phyloP scores from a whole-genome alignment of 2,797 vertebrate genomes.

The Peromyscus aztecus region DNA sequence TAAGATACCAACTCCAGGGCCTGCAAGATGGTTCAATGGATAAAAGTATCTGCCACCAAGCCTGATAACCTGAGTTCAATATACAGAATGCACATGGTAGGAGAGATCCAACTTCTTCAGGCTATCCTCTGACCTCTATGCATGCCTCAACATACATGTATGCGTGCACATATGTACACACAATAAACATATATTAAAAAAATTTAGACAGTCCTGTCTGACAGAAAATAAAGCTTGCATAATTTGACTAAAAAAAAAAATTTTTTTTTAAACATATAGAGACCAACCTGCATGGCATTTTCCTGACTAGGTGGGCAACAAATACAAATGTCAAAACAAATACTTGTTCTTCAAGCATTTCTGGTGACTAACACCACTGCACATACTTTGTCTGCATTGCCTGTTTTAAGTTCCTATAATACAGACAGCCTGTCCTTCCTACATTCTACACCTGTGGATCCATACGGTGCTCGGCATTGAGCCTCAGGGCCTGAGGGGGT shows the following conservation, averaged over 20 bases:
- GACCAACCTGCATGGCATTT: not conserved
- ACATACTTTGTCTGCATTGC: not conserved
- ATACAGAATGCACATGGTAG: not conserved
- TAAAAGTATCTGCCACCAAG: not conserved
- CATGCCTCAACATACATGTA: not conserved
- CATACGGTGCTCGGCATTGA: not conserved
- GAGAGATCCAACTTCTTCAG: not conserved
- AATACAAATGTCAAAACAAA: conserved; percentile 43
- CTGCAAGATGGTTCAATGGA: not conserved
- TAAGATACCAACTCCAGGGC: not conserved
- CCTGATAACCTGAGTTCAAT: not conserved
- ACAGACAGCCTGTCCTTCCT: not conserved
- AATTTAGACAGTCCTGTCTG: no score
- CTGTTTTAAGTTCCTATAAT: conserved; percentile 34
- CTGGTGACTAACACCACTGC: not conserved
- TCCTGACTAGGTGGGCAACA: not conserved
- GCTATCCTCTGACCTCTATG: not conserved
- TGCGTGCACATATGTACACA: not conserved
- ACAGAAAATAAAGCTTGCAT: no score
- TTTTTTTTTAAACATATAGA: not conserved
- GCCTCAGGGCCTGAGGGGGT: not conserved
- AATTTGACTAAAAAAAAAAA: no score
- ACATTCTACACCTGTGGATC: not conserved
- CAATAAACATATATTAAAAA: not conserved
- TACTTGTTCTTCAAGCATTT: not conserved